These are phyloP conservation scores for Stichodactyla mertensii DNA, from an alignment of 64 coral and sea anemone genomes.

Conservation along the genomic window DNA sequence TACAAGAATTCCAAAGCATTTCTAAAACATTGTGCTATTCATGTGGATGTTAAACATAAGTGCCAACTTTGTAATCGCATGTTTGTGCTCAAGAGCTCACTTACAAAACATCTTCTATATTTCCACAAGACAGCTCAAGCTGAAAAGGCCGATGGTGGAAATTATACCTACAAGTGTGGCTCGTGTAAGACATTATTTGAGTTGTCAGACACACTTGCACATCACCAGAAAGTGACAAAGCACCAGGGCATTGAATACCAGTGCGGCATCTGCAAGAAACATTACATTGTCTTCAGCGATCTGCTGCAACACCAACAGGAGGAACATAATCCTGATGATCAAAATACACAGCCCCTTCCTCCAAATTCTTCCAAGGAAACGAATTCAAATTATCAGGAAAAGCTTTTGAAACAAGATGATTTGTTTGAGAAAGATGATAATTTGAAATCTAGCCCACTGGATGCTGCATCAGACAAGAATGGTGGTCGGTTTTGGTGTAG, in stretches of 20 bases:
- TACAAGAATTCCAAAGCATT: background rate
- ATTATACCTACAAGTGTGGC: background rate
- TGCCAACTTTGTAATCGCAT: background rate
- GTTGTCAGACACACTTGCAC: background rate
- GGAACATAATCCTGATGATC: background rate
- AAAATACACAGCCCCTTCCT: background rate
- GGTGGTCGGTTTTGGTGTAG: background rate
- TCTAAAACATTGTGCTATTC: background rate
- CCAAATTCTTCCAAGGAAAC: too few species aligned
- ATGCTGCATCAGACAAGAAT: too few species aligned
- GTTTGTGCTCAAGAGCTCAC: background rate
- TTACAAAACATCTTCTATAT: background rate
- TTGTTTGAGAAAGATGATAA: background rate
- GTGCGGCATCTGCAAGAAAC: background rate
- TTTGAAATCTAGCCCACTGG: background rate
- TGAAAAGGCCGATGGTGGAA: background rate
- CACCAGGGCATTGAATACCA: background rate
- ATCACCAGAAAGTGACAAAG: background rate
- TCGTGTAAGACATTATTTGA: background rate
- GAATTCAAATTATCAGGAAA: background rate
- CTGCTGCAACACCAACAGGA: background rate
- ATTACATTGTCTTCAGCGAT: background rate
- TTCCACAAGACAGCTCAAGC: background rate
- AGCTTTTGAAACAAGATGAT: background rate
- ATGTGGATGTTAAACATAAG: background rate